Conservation (phyloP, 35 echinoderm and acorn worm species). For the Diadema setosum region DNA sequence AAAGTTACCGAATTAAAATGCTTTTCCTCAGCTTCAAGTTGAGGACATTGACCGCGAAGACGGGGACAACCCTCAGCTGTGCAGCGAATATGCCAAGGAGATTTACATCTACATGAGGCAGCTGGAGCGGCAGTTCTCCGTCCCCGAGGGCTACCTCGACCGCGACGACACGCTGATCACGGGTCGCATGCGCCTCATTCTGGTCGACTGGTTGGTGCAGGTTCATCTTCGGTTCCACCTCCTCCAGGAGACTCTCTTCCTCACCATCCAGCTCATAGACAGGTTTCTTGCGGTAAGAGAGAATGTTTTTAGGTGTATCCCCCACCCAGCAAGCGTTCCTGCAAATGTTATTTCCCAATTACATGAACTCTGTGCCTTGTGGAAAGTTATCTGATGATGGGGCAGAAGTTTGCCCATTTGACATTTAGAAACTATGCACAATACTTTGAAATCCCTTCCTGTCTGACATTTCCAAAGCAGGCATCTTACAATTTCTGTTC, state of each 20-base stretch:
- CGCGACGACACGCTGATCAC: constrained; percentile 56
- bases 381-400: neutral
- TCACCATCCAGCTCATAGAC: constrained; percentile 89
- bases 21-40: constrained; percentile 10
- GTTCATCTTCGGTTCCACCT: constrained; percentile 97
- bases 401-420: no score
- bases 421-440: no score
- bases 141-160: constrained; percentile 71
- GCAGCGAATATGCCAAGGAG: constrained; percentile 94
- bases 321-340: no score
- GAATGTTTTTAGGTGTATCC: no score
- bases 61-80: constrained; percentile 86
- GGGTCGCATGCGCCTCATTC: constrained; percentile 82
- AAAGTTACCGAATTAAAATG: no score
- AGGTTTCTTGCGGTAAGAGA: constrained; percentile 91
- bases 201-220: constrained; percentile 95
- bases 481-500: no score
- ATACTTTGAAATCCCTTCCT: no score
- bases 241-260: constrained; percentile 94
- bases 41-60: constrained; percentile 97
- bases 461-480: no score
- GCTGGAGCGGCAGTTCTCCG: constrained; percentile 78
- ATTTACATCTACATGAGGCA: constrained; percentile 95
- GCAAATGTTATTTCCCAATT: no score
- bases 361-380: neutral